A percentile compares a stretch with the other conserved stretches of the same genome.
Conservation (phyloP, 2,888 invertebrate genomes). For the Ectemnius lituratus region DNA sequence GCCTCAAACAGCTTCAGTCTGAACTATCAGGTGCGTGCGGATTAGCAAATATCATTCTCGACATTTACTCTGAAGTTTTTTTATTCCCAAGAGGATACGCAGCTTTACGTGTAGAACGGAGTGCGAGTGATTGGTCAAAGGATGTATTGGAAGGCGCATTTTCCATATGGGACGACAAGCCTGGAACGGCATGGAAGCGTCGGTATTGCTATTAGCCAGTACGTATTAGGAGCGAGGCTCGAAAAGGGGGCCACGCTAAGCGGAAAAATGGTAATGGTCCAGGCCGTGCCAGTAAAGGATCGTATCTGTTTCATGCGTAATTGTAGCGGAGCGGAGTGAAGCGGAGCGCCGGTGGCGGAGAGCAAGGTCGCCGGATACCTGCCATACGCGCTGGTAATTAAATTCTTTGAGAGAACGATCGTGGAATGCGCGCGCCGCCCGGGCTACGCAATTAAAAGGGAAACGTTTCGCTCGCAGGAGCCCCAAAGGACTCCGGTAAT, state of each 20-base stretch:
- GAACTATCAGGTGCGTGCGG: too few species aligned
- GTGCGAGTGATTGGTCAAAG: too few species aligned
- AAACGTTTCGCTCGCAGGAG: conserved; percentile 73
- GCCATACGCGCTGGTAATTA: conserved; percentile 72
- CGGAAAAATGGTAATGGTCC: conserved; percentile 39
- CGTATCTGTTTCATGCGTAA: conserved; percentile 62
- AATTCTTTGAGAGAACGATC: conserved; percentile 76
- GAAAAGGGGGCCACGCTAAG: conserved; percentile 1
- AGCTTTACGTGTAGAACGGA: too few species aligned
- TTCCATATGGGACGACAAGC: too few species aligned
- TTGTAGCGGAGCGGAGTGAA: conserved; percentile 46
- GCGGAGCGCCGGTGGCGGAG: conserved; percentile 41
- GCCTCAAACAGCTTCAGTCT: too few species aligned
- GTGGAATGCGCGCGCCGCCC: conserved; percentile 74
- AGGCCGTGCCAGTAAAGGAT: conserved; percentile 60
- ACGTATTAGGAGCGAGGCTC: too few species aligned
- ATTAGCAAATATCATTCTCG: too few species aligned
- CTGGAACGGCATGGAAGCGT: too few species aligned
- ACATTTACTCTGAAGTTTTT: too few species aligned
- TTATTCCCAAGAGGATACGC: too few species aligned
- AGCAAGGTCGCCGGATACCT: conserved; percentile 48
- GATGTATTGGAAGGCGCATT: too few species aligned
- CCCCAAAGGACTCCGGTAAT: conserved; percentile 71
- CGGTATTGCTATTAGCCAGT: too few species aligned
- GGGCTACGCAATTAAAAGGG: conserved; percentile 75